Evolutionary conservation across 2,888 invertebrate species (phyloP), one percentile per base, ranked within the genome.

Genomic region (Pharmacophagus antenor): DNA sequence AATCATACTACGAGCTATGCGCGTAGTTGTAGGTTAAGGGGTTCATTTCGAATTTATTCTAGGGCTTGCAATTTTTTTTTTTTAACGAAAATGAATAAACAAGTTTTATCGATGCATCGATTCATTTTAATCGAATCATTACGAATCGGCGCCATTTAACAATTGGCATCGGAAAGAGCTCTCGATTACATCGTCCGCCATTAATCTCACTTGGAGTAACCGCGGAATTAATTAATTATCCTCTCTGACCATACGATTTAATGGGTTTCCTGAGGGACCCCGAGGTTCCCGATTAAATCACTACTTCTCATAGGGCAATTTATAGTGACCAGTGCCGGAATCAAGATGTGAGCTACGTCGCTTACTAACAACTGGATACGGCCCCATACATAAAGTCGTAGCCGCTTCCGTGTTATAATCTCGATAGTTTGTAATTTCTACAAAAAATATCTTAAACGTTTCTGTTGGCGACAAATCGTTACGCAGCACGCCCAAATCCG

Each of bases 191-290:
- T 67, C 67, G 69, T 73, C 84, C 78, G 73, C 78, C 82, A 90
- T 90, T 88, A 88, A 89, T 90, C 89, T 89, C 87, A 83, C 84
- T 87, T 82, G 88, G 75, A 75, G 81, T 79, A 80, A 82, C 88
- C 87, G 76, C 85, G 74, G 88, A 90, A 90, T 90, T 90, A 89
- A 90, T 90, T 90, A 89, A 90, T 90, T 90, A 90, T 88, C 88
- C 88, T 78, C 79, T 88, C 79, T 88, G 89, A 89, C 89, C 89
- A 89, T 88, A 88, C 87, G 87, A 84, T 88, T 87, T 88, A 90
- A 89, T 89, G 88, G 87, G 85, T 85, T 85, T 88, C 89, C 88
- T 85, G 76, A 77, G 88, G 84, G 82, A 84, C 84, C 76, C 80
- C 78, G 84, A 84, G 89, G 86, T 84, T 85, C 80, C 86, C 88